Percentiles rank a stretch among this genome's conserved stretches.
These are phyloP conservation scores for Tursiops truncatus DNA, from an alignment of 2,113 vertebrate species.

Conservation along the genomic window DNA sequence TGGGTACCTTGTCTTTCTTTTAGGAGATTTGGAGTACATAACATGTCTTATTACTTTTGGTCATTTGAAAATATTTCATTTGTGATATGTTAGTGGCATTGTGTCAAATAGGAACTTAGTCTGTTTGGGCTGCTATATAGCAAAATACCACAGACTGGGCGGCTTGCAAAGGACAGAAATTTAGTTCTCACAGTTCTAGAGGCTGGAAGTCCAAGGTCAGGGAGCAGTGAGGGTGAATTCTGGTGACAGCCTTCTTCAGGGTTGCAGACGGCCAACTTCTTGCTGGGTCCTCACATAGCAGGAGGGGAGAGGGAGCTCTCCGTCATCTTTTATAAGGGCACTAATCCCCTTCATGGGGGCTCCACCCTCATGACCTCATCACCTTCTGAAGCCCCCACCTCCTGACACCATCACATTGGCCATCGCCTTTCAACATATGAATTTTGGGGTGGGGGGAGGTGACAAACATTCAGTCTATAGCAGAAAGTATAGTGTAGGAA, in stretches of 20 bases:
- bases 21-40: neutral
- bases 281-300: rapidly evolving
- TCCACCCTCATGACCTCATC: neutral
- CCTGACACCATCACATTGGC: neutral
- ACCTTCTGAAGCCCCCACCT: neutral
- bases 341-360: neutral
- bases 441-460: neutral
- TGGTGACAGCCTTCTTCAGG: neutral
- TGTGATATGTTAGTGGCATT: neutral
- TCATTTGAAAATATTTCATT: neutral
- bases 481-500: neutral
- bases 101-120: neutral
- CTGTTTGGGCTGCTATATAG: rapidly evolving
- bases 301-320: neutral
- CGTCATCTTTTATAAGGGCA: neutral
- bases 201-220: neutral
- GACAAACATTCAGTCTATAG: neutral
- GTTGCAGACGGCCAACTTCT: neutral
- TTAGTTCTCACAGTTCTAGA: neutral
- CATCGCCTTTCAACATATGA: neutral
- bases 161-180: neutral
- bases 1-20: neutral
- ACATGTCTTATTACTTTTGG: rapidly evolving
- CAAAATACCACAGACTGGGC: neutral
- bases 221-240: neutral